These are phyloP conservation scores for Molothrus ater DNA, from an alignment of 2,797 vertebrate species.

Conservation along the genomic window DNA sequence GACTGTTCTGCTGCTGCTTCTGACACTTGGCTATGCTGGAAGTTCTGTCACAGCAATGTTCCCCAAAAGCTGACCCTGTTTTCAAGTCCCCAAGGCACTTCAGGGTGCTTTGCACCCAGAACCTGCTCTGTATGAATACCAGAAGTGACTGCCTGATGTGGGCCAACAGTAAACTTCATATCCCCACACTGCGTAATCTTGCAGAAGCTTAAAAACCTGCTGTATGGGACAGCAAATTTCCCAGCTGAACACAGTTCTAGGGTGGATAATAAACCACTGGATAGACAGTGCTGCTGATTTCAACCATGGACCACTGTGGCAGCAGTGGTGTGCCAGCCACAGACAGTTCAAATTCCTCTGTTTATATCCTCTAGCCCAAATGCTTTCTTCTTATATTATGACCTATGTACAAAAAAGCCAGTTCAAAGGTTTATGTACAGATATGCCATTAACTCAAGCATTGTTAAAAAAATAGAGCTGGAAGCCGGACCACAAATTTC, in stretches of 20 bases:
- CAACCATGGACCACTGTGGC: neutral
- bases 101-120: neutral
- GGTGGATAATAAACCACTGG: neutral
- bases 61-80: neutral
- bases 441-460: neutral
- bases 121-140: neutral
- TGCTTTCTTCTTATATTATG: neutral
- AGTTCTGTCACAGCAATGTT: neutral
- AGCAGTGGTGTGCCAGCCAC: neutral
- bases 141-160: neutral
- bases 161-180: neutral
- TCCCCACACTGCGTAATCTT: neutral
- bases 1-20: neutral
- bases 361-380: neutral
- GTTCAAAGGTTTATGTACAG: neutral
- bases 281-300: neutral
- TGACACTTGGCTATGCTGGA: neutral
- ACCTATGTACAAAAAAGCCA: neutral
- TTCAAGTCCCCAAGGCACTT: neutral
- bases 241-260: neutral
- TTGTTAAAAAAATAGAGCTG: neutral
- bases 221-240: neutral
- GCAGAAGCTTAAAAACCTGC: neutral
- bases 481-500: neutral
- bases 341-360: neutral